Conservation (phyloP, 2,113 vertebrate species). For the Corynorhinus townsendii region DNA sequence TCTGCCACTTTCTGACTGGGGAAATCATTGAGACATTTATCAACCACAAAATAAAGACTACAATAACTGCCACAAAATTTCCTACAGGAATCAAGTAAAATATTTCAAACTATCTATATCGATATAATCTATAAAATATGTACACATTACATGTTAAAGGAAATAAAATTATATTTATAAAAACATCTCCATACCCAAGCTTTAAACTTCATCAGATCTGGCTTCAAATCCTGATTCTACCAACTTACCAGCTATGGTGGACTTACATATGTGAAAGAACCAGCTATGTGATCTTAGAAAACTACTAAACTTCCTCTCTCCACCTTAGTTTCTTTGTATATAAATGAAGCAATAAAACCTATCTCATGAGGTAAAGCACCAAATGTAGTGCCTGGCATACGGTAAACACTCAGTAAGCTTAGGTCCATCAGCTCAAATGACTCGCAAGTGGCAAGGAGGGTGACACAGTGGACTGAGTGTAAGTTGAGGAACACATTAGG, state of each 20-base stretch:
- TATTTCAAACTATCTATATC: not conserved
- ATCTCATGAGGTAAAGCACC: not conserved
- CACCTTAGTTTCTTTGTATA: not conserved
- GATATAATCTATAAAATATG: not conserved
- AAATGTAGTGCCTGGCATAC: too few species aligned
- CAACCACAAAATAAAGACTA: not conserved
- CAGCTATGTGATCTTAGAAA: not conserved
- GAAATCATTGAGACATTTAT: not conserved
- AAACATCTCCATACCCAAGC: not conserved
- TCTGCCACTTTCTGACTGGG: not conserved
- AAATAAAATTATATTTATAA: not conserved
- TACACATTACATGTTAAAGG: not conserved
- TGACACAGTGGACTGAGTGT: not conserved
- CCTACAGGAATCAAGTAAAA: not conserved
- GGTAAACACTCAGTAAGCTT: not conserved
- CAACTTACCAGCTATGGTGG: not conserved
- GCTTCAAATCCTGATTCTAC: not conserved
- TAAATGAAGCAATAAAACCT: not conserved
- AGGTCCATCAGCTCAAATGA: not conserved
- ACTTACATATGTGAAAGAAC: too few species aligned
- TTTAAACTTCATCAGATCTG: not conserved
- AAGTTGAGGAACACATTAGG: not conserved
- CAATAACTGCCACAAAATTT: not conserved
- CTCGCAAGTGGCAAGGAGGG: not conserved
- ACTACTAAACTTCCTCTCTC: not conserved